Conservation (phyloP, 1,140 invertebrate species). For the Drosophila persimilis region DNA sequence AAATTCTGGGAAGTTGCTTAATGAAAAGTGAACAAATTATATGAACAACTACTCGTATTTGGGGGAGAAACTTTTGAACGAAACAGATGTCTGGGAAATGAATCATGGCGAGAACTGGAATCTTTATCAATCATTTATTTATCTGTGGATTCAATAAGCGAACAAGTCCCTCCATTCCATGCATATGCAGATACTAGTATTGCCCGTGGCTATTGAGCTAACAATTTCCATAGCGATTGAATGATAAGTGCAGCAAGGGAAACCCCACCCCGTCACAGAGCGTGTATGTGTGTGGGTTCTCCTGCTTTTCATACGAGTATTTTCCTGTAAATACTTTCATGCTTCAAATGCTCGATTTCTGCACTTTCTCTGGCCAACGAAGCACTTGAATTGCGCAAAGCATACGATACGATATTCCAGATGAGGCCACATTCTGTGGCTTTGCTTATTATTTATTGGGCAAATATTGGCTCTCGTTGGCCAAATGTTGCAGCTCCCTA, state of each 20-base stretch:
- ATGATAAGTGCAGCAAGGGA: constrained; percentile 4
- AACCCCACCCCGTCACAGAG: neutral
- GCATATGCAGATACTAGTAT: too few species aligned
- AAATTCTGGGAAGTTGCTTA: constrained; percentile 23
- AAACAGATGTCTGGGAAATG: neutral
- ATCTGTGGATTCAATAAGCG: too few species aligned
- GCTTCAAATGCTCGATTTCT: constrained; percentile 23
- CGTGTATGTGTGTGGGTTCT: constrained; percentile 12
- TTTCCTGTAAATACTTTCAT: constrained; percentile 27
- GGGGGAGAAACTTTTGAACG: neutral
- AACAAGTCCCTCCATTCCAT: too few species aligned
- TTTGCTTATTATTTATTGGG: constrained; percentile 44
- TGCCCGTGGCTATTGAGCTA: too few species aligned
- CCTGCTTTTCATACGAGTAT: constrained; percentile 9
- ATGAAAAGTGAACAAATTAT: constrained; percentile 21
- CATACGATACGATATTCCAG: constrained; percentile 10
- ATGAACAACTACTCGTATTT: neutral
- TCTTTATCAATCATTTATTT: too few species aligned
- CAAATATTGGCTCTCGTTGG: constrained; percentile 42
- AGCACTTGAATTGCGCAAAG: neutral
- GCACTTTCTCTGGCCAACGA: constrained; percentile 21
- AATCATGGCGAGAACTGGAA: neutral
- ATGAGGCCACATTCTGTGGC: constrained; percentile 31
- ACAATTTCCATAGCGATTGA: constrained; percentile 9
- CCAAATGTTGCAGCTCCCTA: constrained; percentile 20